Percentiles rank a stretch among this genome's conserved stretches.
Evolutionary conservation across 2,888 invertebrate species (phyloP).

Genomic region (Zygaena filipendulae): DNA sequence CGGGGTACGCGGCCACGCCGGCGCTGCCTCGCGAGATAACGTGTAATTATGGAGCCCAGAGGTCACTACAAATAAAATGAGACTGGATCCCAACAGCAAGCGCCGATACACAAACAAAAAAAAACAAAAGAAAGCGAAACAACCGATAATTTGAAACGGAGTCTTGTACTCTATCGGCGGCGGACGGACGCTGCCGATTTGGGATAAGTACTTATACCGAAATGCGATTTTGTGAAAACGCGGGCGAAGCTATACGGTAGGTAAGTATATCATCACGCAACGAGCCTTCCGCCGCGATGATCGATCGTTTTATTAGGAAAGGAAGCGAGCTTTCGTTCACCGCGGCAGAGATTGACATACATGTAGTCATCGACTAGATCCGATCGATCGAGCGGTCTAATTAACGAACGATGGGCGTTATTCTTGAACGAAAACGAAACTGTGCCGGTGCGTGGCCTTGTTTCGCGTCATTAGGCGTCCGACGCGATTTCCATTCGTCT

Average conservation of each 20-base stretch:
- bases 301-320: conserved; percentile 32
- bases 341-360: conserved; percentile 30
- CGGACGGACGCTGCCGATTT: conserved; percentile 49
- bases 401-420: conserved; percentile 23
- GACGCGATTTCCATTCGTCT: conserved; percentile 36
- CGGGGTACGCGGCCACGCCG: conserved; percentile 43
- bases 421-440: conserved; percentile 40
- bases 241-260: too few species aligned
- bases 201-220: too few species aligned
- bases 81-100: conserved; percentile 37
- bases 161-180: conserved; percentile 37
- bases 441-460: conserved; percentile 29
- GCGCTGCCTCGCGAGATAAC: conserved; percentile 32
- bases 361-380: conserved; percentile 27
- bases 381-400: conserved; percentile 23
- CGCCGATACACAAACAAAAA: conserved; percentile 38
- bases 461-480: conserved; percentile 35
- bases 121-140: conserved; percentile 59
- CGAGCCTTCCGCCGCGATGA: conserved; percentile 32
- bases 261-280: too few species aligned
- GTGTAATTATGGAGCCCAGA: conserved; percentile 58
- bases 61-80: conserved; percentile 61
- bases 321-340: conserved; percentile 38
- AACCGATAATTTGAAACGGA: conserved; percentile 60
- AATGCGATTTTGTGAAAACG: conserved; percentile 44